Percentiles rank a stretch among this genome's conserved stretches.
These are phyloP conservation scores for Phenacoccus solenopsis DNA, from an alignment of 1,140 invertebrate species.

Conservation along the genomic window DNA sequence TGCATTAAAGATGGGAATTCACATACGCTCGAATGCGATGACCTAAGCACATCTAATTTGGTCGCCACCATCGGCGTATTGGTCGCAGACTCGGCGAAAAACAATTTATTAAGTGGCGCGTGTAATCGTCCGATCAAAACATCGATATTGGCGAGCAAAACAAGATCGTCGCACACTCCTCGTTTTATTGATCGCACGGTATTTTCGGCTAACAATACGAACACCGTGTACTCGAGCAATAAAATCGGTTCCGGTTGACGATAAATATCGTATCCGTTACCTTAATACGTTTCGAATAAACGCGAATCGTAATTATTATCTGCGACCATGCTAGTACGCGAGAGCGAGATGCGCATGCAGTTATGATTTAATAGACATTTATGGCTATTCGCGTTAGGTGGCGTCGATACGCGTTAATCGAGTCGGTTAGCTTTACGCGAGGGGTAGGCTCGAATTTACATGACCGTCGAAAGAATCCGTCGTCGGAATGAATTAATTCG, in stretches of 20 bases:
- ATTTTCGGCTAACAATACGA: not conserved
- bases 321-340: not conserved
- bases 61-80: too few species aligned
- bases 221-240: not conserved
- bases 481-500: too few species aligned
- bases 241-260: not conserved
- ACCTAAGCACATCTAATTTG: too few species aligned
- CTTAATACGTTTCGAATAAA: not conserved
- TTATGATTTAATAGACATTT: not conserved
- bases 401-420: slow-evolving; percentile 5
- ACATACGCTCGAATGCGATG: too few species aligned
- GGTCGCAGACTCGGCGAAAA: too few species aligned
- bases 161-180: not conserved
- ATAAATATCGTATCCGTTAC: slow-evolving; percentile 11
- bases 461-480: too few species aligned
- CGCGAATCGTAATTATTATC: not conserved
- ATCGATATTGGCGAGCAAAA: not conserved
- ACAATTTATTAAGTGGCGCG: too few species aligned
- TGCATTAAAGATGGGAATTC: too few species aligned
- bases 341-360: not conserved
- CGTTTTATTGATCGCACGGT: slow-evolving; percentile 9
- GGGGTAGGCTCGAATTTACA: too few species aligned
- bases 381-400: not conserved
- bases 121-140: slow-evolving; percentile 12
- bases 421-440: not conserved